Evolutionary conservation across 2,888 invertebrate species (phyloP), one percentile per base, ranked within the genome.

Genomic region (Tipula lateralis): DNA sequence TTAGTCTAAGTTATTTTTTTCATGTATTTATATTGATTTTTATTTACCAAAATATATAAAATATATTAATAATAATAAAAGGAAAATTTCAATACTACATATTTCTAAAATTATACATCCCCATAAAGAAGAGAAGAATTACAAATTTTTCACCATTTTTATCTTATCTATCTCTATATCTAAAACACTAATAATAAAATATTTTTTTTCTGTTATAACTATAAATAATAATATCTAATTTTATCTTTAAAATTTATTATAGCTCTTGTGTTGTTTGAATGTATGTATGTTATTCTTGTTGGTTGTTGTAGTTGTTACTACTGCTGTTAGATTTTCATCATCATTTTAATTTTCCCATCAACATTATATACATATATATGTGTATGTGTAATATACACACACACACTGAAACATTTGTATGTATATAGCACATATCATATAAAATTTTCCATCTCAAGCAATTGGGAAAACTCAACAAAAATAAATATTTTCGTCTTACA

Each of bases 171-270:
- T 19, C 66, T 66, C 24, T 24, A 66, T 24, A 66, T 66, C 66
- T n/a, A 66, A 66, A 66, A 66, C 24, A 66, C 19, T 66, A 66
- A 66, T 66, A 66, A 66, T 24, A 66, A 66, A n/a, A 44, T n/a
- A 44, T 44, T 6, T 66, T 66, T 24, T 66, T 50, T 50, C 66
- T 19, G 66, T 66, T 66, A 66, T 66, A 66, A 66, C 66, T 66
- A 66, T 66, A 66, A 66, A 66, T 66, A 66, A 66, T 66, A 66
- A 66, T 66, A 66, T 66, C 66, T 66, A 66, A 66, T 66, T 66
- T 66, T 66, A 66, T 66, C 66, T 66, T 66, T 66, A 66, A 66
- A 66, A 66, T 66, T 66, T 66, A 66, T 66, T 66, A 66, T 66
- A 66, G 66, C 66, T 66, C 66, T 66, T 66, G 44, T 44, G 44